These are phyloP conservation scores for Anthrax anthrax DNA, from an alignment of 2,888 invertebrate genomes.

Conservation along the genomic window DNA sequence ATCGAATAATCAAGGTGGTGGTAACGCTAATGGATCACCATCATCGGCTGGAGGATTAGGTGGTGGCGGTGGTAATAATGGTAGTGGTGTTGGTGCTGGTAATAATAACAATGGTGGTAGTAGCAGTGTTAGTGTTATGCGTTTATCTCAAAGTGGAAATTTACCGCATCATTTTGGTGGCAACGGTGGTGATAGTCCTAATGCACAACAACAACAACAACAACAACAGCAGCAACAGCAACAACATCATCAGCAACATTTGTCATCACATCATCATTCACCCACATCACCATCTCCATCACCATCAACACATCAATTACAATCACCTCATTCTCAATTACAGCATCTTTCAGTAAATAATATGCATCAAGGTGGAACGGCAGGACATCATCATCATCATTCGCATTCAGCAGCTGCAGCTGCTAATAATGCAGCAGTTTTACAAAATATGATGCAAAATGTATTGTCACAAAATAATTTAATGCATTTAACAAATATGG, in stretches of 20 bases:
- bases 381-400: constrained; percentile 5
- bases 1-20: not conserved
- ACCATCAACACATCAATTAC: not conserved
- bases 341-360: constrained; percentile 2
- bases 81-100: too few species aligned
- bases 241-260: not conserved
- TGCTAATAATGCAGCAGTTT: constrained; percentile 8
- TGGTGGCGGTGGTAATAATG: too few species aligned
- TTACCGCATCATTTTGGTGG: constrained; percentile 1
- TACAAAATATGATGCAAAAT: constrained; percentile 30
- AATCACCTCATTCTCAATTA: constrained; percentile 4
- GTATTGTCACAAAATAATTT: constrained; percentile 20
- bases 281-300: not conserved
- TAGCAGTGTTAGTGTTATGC: not conserved
- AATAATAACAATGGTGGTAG: not conserved
- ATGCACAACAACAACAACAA: constrained; percentile 3
- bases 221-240: constrained; percentile 7
- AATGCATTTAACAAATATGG: constrained; percentile 25
- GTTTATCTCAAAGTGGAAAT: constrained; percentile 5
- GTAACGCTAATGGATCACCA: too few species aligned
- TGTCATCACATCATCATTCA: constrained; percentile 12
- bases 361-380: constrained; percentile 4
- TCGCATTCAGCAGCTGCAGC: not conserved
- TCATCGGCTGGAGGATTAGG: too few species aligned
- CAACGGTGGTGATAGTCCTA: not conserved